Evolutionary conservation across 2,113 vertebrate genomes (phyloP), one percentile per base, ranked within the genome.

Genomic region (Craseonycteris thonglongyai): DNA sequence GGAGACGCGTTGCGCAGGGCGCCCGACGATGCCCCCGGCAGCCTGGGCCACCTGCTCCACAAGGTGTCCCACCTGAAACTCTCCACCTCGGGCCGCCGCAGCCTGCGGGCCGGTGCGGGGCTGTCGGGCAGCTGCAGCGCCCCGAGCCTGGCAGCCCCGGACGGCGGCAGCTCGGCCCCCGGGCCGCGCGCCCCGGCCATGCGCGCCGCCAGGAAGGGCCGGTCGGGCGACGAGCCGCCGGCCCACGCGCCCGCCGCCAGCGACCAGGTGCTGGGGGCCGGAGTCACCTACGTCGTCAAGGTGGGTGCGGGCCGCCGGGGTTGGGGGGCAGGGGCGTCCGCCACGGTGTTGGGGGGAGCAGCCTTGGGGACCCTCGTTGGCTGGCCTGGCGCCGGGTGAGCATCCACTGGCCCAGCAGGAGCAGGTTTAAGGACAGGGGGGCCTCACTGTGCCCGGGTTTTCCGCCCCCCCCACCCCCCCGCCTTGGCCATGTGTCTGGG

Each of bases 11-110:
- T 99, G 92, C 98, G 96, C 95, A 98, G 98, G 90, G 98, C 99
- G 68, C 98, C 98, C 88, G 99, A 99, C 97, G 99, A 99, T 99
- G 99, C 99, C 98, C 98, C 99, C 97, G 99, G 98, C 98, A 98
- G 99, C 98, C 98, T 99, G 96, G 99, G 99, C 92, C 99, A 99
- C 87, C 99, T 99, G 98, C 99, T 99, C 98, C 99, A 99, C 98
- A 99, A 99, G 99, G 99, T 99, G 99, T 99, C 99, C 98, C 98
- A 99, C 99, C 98, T 99, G 98, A 99, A 99, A 99, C 99, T 99
- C 97, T 99, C 99, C 98, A 99, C 99, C 98, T 99, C 99, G 0
- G 99, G 99, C 97, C 99, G 99, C 98, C 99, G 99, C 97, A 98
- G 98, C 97, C 98, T 99, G 97, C 99, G 99, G 98, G 99, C 99